Conservation (phyloP, 2,888 invertebrate species). For the Hirtodrosophila trivittata region DNA sequence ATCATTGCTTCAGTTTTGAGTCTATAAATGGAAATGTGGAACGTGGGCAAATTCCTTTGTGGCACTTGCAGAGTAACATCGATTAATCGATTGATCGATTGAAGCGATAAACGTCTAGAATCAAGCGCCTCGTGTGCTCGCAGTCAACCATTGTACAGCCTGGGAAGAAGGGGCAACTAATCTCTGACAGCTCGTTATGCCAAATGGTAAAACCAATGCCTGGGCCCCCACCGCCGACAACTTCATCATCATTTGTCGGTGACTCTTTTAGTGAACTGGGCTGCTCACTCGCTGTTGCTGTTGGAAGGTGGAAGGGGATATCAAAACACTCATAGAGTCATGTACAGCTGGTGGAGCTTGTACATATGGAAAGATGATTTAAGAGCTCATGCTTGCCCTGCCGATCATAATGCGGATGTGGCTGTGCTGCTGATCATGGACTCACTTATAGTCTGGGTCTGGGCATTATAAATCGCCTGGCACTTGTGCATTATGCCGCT, state of each 20-base stretch:
- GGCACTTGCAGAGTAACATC: too few species aligned
- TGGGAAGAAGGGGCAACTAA: slow-evolving; percentile 34
- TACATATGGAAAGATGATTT: slow-evolving; percentile 72
- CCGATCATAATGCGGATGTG: slow-evolving; percentile 69
- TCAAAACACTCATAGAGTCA: slow-evolving; percentile 46
- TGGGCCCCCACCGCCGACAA: slow-evolving; percentile 28
- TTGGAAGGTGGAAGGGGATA: slow-evolving; percentile 2
- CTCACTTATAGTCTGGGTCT: neutral
- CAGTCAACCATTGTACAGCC: slow-evolving; percentile 43
- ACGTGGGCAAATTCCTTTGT: too few species aligned
- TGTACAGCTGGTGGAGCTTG: slow-evolving; percentile 2
- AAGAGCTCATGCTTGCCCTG: slow-evolving; percentile 42
- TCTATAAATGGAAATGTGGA: neutral
- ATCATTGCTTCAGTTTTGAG: neutral
- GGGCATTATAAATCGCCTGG: slow-evolving; percentile 68
- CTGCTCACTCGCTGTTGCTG: slow-evolving; percentile 1
- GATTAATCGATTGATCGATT: too few species aligned
- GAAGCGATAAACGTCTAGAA: neutral
- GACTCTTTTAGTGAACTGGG: slow-evolving; percentile 41
- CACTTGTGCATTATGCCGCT: slow-evolving; percentile 72
- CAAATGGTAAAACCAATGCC: slow-evolving; percentile 50
- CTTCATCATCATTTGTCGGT: slow-evolving; percentile 75
- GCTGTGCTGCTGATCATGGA: slow-evolving; percentile 43
- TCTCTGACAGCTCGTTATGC: slow-evolving; percentile 64
- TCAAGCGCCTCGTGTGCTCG: slow-evolving; percentile 17